These are phyloP conservation scores for Nomia melanderi DNA, from an alignment of 1,140 invertebrate species.

Conservation along the genomic window DNA sequence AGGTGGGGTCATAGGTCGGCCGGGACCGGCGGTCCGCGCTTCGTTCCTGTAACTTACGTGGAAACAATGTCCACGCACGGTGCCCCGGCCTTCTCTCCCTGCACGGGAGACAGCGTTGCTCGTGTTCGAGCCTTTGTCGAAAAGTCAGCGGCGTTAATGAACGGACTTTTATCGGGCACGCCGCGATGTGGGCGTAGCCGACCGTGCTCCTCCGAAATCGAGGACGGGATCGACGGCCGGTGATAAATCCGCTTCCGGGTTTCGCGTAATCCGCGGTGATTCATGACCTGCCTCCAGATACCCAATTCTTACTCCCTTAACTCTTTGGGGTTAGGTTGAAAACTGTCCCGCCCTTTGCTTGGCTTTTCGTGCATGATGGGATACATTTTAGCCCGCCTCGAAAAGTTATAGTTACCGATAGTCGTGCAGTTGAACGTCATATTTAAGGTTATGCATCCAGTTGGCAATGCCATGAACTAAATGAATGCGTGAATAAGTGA, in stretches of 20 bases:
- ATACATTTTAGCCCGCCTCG: no score
- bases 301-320: neutral
- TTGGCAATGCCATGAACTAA: no score
- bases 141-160: slow-evolving; percentile 53
- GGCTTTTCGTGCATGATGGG: no score
- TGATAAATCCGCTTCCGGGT: slow-evolving; percentile 24
- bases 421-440: no score
- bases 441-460: no score
- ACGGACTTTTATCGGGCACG: slow-evolving; percentile 7
- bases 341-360: no score
- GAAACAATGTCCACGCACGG: slow-evolving; percentile 61
- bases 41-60: slow-evolving; percentile 58
- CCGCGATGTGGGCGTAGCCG: slow-evolving; percentile 12
- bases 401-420: no score
- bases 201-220: slow-evolving; percentile 17
- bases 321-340: no score
- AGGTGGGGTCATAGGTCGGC: slow-evolving; percentile 70
- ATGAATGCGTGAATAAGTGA: no score
- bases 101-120: slow-evolving; percentile 15
- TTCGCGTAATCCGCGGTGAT: neutral
- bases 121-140: slow-evolving; percentile 50
- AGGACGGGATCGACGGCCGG: slow-evolving; percentile 16
- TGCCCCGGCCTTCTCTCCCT: slow-evolving; percentile 37
- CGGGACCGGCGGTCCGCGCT: slow-evolving; percentile 59
- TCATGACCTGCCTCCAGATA: neutral